These are phyloP conservation scores for Hystrix brachyura DNA, from an alignment of 2,113 vertebrate species.

Conservation along the genomic window DNA sequence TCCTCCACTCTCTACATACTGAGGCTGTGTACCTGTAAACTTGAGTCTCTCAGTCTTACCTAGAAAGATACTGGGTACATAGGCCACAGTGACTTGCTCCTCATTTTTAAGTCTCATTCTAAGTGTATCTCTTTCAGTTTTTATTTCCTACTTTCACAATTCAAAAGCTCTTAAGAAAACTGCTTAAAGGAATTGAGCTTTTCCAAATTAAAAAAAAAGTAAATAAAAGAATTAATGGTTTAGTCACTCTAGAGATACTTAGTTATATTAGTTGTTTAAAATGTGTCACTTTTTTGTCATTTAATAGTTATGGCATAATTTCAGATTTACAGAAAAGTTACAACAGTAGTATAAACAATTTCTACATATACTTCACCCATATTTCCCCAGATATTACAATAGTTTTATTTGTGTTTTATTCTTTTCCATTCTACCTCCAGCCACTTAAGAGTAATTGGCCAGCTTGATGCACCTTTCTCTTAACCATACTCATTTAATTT, in stretches of 20 bases:
- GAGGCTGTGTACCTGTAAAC: conserved; percentile 17
- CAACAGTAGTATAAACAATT: background rate
- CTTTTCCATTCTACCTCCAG: background rate
- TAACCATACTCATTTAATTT: conserved; percentile 8
- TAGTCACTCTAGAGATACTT: conserved; percentile 1
- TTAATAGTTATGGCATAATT: conserved; percentile 46
- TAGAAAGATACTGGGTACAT: conserved; percentile 8
- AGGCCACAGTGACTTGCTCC: background rate
- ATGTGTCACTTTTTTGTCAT: background rate
- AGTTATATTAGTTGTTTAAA: conserved; percentile 30
- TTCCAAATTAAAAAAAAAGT: conserved; percentile 46
- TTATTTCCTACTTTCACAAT: conserved; percentile 51
- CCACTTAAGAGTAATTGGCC: conserved; percentile 27
- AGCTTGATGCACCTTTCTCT: background rate
- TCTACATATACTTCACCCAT: background rate
- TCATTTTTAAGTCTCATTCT: conserved; percentile 55
- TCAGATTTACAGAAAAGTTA: conserved; percentile 48
- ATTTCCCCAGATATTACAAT: conserved; percentile 38
- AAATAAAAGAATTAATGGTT: conserved; percentile 10
- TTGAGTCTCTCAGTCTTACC: conserved; percentile 5
- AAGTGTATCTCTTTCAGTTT: conserved; percentile 46
- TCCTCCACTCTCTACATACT: background rate
- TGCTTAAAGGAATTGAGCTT: conserved; percentile 13
- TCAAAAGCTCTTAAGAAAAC: conserved; percentile 45
- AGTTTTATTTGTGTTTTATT: conserved; percentile 30